A percentile compares a stretch with the other conserved stretches of the same genome.
Conservation (phyloP, 2,888 invertebrate genomes). For the Branchipolynoe longqiensis region DNA sequence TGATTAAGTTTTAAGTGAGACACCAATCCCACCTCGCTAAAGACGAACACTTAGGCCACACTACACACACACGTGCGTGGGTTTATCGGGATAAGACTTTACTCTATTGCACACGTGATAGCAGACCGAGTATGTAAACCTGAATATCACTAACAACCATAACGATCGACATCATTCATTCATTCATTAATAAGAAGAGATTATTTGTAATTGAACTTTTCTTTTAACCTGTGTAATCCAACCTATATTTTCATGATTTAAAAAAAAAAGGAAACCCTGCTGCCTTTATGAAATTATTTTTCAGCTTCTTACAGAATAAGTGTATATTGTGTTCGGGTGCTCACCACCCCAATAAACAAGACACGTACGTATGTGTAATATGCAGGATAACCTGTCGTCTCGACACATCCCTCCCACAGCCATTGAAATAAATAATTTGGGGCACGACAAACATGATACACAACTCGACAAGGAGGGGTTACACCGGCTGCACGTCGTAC, state of each 20-base stretch:
- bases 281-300: slow-evolving; percentile 22
- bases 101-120: neutral
- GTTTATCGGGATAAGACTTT: neutral
- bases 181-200: neutral
- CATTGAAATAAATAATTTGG: neutral
- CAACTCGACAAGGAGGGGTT: neutral
- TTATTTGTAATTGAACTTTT: neutral
- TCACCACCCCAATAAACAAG: neutral
- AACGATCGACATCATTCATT: neutral
- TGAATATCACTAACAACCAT: neutral
- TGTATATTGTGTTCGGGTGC: neutral
- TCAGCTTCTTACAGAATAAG: neutral
- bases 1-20: too few species aligned
- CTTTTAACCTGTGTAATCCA: neutral
- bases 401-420: neutral
- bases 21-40: too few species aligned
- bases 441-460: neutral
- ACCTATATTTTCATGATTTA: neutral
- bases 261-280: slow-evolving; percentile 15
- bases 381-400: neutral
- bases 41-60: too few species aligned
- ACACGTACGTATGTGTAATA: neutral
- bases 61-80: too few species aligned
- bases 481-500: too few species aligned
- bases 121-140: slow-evolving; percentile 4